Percentiles rank a stretch among this genome's conserved stretches.
These are phyloP conservation scores for Proteles cristata DNA, from an alignment of 2,113 vertebrate species.

Conservation along the genomic window DNA sequence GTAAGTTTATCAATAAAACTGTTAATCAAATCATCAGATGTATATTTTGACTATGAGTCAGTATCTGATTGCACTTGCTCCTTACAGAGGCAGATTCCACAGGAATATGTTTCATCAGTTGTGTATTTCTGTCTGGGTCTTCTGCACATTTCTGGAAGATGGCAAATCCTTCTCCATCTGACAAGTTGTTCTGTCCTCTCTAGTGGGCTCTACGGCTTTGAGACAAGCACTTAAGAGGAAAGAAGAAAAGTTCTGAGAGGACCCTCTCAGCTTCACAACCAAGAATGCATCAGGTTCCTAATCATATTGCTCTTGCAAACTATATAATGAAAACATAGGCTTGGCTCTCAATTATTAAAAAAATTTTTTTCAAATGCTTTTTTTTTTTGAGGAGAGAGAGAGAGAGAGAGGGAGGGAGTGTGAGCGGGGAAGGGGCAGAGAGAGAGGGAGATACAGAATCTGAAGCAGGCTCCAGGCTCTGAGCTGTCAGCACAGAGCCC, in stretches of 20 bases:
- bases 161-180: background rate
- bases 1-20: background rate
- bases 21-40: background rate
- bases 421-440: no score
- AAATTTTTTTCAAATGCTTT: no score
- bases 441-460: no score
- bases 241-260: no score
- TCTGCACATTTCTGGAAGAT: background rate
- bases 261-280: background rate
- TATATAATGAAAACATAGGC: no score
- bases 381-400: no score
- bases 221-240: background rate
- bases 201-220: background rate
- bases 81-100: background rate
- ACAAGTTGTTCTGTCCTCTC: background rate
- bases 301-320: no score
- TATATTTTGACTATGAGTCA: background rate
- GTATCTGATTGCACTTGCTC: background rate
- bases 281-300: accelerated
- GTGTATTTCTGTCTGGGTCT: background rate
- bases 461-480: no score
- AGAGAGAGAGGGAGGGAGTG: no score
- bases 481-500: no score
- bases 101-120: background rate
- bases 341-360: background rate